A percentile compares a stretch with the other conserved stretches of the same genome.
phyloP scores from a whole-genome alignment of 2,888 invertebrate species.

The Idaea aversata region DNA sequence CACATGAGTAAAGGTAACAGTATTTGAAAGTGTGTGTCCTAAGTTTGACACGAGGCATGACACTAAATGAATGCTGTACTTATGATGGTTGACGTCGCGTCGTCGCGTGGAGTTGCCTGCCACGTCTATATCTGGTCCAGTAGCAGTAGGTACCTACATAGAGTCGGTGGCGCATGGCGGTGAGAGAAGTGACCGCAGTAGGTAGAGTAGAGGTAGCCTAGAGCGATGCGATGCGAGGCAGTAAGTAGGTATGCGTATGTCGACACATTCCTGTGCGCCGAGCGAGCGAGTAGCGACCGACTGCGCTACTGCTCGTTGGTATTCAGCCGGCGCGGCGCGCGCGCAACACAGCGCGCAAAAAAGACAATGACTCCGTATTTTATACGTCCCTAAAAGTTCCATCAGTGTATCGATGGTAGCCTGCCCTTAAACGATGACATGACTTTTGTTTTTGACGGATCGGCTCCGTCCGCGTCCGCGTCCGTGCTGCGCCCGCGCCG shows the following conservation, averaged over 20 bases:
- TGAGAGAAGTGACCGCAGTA: background rate
- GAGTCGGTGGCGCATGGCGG: constrained; percentile 12
- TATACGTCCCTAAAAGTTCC: constrained; percentile 73
- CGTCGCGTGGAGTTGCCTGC: background rate
- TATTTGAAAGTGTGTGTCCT: constrained; percentile 34
- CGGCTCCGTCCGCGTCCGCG: constrained; percentile 22
- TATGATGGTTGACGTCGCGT: background rate
- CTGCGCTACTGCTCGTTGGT: constrained; percentile 57
- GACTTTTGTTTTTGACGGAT: constrained; percentile 51
- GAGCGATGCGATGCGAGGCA: background rate
- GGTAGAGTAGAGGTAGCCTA: background rate
- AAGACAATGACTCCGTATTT: constrained; percentile 74
- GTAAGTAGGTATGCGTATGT: constrained; percentile 6
- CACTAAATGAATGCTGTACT: no score
- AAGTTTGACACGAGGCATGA: constrained; percentile 23
- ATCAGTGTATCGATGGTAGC: constrained; percentile 66
- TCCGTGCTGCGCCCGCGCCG: no score
- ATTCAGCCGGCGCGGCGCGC: constrained; percentile 61
- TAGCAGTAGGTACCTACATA: no score
- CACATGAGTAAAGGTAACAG: no score
- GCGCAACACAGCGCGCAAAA: constrained; percentile 68
- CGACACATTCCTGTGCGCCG: constrained; percentile 43
- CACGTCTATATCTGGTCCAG: background rate
- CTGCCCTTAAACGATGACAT: constrained; percentile 54
- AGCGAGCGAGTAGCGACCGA: constrained; percentile 32